These are phyloP conservation scores for Epinephelus lanceolatus DNA, from an alignment of 2,113 vertebrate genomes.

Conservation along the genomic window DNA sequence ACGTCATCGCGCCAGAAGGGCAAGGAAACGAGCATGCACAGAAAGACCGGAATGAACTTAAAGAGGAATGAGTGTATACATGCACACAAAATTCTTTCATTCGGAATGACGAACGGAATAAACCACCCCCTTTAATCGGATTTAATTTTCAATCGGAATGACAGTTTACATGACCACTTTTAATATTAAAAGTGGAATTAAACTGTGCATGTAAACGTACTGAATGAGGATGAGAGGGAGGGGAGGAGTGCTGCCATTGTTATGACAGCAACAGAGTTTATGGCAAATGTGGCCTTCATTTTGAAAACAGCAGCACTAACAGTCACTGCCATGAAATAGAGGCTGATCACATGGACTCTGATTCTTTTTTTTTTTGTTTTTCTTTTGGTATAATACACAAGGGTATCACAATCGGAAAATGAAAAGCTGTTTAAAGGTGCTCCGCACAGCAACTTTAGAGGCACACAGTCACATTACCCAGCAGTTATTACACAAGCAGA, in stretches of 20 bases:
- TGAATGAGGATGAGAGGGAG: neutral
- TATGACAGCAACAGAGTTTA: conserved; percentile 5
- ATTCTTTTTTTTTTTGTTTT: neutral
- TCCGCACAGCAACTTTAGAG: conserved; percentile 19
- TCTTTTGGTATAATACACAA: neutral
- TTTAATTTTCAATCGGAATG: too few species aligned
- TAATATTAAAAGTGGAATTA: too few species aligned
- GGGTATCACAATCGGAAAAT: conserved; percentile 16
- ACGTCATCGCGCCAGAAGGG: too few species aligned
- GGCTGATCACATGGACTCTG: neutral
- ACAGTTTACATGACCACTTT: too few species aligned
- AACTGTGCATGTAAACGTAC: too few species aligned
- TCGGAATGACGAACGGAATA: too few species aligned
- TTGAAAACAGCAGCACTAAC: neutral
- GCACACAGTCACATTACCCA: conserved; percentile 21
- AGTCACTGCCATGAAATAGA: neutral
- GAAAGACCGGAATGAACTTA: too few species aligned
- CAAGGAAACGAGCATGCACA: too few species aligned
- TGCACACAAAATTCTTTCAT: too few species aligned
- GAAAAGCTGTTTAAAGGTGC: conserved; percentile 28
- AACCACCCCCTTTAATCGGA: too few species aligned
- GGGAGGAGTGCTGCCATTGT: neutral
- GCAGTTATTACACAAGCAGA: conserved; percentile 42
- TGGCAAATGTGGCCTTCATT: conserved; percentile 11
- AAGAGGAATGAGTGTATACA: too few species aligned